A percentile compares a stretch with the other conserved stretches of the same genome.
These are phyloP conservation scores for Neoascia interrupta DNA, from an alignment of 2,888 invertebrate species.

Conservation along the genomic window DNA sequence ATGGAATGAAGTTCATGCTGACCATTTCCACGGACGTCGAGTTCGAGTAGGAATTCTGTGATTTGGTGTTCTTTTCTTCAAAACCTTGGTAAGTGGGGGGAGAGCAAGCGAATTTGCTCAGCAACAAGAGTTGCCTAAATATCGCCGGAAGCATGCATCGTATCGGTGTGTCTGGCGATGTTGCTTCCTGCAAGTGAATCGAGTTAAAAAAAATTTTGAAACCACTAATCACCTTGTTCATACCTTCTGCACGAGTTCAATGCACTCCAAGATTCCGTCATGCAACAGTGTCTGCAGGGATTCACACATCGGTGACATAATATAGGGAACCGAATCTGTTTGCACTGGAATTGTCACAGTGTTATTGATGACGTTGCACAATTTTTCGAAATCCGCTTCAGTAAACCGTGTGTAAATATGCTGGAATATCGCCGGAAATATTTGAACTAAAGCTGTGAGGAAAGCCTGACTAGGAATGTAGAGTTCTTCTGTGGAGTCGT, in stretches of 20 bases:
- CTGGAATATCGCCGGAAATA: slow-evolving; percentile 96
- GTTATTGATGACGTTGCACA: slow-evolving; percentile 88
- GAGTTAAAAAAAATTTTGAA: slow-evolving; percentile 29
- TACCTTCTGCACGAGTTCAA: slow-evolving; percentile 93
- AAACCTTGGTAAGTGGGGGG: slow-evolving; percentile 81
- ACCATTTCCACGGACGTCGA: slow-evolving; percentile 85
- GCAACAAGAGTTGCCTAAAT: slow-evolving; percentile 84
- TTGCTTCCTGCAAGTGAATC: slow-evolving; percentile 80
- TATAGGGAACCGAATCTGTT: slow-evolving; percentile 89
- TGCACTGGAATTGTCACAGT: slow-evolving; percentile 90
- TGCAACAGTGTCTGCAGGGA: slow-evolving; percentile 90
- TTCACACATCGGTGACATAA: slow-evolving; percentile 89
- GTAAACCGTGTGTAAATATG: slow-evolving; percentile 86
- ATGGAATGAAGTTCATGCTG: slow-evolving; percentile 91
- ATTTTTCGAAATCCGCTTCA: slow-evolving; percentile 86
- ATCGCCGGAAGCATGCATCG: slow-evolving; percentile 85
- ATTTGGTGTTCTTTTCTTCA: slow-evolving; percentile 81
- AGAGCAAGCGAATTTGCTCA: slow-evolving; percentile 86
- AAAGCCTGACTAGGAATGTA: slow-evolving; percentile 96
- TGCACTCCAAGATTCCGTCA: slow-evolving; percentile 90
- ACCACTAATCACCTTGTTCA: background rate
- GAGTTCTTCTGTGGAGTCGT: slow-evolving; percentile 81
- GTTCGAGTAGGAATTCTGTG: slow-evolving; percentile 76
- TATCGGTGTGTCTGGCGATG: slow-evolving; percentile 82
- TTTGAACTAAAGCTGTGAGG: slow-evolving; percentile 95